These are phyloP conservation scores for Charina bottae DNA, from an alignment of 2,113 vertebrate genomes.

Conservation along the genomic window DNA sequence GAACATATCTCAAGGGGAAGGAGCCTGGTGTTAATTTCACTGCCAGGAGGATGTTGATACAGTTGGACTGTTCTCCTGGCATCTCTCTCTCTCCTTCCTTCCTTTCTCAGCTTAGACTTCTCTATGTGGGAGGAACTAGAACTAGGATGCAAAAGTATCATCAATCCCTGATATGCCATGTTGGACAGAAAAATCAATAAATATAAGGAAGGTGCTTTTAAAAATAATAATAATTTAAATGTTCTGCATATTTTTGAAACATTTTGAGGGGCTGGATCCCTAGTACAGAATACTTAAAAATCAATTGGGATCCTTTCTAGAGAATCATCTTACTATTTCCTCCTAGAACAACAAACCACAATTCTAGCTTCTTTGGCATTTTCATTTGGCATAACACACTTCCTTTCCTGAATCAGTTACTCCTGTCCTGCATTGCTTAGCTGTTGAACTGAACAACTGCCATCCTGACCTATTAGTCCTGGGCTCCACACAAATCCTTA, in stretches of 20 bases:
- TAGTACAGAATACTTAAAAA: neutral
- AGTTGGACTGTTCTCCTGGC: neutral
- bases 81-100: neutral
- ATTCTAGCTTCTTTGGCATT: neutral
- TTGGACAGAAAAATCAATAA: neutral
- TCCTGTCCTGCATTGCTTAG: neutral
- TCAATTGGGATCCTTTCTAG: neutral
- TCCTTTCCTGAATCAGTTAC: rapidly evolving
- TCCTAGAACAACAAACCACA: neutral
- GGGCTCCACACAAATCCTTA: neutral
- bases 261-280: neutral
- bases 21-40: neutral
- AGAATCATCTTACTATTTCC: neutral
- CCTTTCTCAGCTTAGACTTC: rapidly evolving
- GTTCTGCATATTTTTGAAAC: neutral
- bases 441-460: rapidly evolving
- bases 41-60: neutral
- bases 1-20: neutral
- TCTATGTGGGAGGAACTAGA: neutral
- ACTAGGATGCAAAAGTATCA: neutral
- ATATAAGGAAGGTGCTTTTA: neutral
- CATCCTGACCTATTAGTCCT: neutral
- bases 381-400: no score
- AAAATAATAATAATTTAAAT: neutral
- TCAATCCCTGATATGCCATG: rapidly evolving